A percentile compares a stretch with the other conserved stretches of the same genome.
phyloP scores from a whole-genome alignment of 2,113 vertebrate genomes.

The Thamnaconus septentrionalis region DNA sequence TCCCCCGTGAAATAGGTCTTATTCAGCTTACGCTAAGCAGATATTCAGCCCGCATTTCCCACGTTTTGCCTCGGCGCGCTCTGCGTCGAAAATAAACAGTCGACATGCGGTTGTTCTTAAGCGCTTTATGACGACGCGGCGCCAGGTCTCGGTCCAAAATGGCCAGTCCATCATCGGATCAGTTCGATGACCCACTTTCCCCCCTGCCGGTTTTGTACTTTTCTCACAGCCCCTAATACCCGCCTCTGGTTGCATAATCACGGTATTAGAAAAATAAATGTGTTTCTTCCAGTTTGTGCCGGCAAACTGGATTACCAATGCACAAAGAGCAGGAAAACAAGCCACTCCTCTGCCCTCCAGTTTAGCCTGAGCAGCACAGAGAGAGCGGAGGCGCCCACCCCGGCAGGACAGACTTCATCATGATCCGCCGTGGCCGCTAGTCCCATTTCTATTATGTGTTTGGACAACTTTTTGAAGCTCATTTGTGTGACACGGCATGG shows the following conservation, averaged over 20 bases:
- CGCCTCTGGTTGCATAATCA: conserved; percentile 46
- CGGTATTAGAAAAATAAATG: conserved; percentile 30
- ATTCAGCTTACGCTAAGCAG: conserved; percentile 52
- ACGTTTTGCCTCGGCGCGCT: neutral
- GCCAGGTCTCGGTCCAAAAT: conserved; percentile 22
- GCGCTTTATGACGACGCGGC: conserved; percentile 20
- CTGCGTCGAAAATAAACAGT: conserved; percentile 46
- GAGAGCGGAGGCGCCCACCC: neutral
- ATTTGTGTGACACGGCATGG: conserved; percentile 15
- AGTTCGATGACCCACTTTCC: conserved; percentile 44
- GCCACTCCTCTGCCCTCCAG: conserved; percentile 17
- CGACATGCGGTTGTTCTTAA: conserved; percentile 25
- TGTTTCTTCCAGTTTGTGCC: conserved; percentile 22
- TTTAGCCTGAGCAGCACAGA: conserved; percentile 1
- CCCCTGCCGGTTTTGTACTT: neutral
- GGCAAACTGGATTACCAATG: conserved; percentile 47
- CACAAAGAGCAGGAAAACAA: conserved; percentile 26
- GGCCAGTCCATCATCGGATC: conserved; percentile 40
- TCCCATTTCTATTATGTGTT: neutral
- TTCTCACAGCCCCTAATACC: conserved; percentile 24
- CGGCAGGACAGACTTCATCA: conserved; percentile 3
- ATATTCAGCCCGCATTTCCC: conserved; percentile 15
- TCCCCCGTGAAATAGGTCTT: conserved; percentile 36
- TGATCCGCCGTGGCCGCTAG: neutral
- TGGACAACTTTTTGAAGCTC: neutral